Evolutionary conservation across 2,888 invertebrate species (phyloP).

Genomic region (Julus scandinavius): DNA sequence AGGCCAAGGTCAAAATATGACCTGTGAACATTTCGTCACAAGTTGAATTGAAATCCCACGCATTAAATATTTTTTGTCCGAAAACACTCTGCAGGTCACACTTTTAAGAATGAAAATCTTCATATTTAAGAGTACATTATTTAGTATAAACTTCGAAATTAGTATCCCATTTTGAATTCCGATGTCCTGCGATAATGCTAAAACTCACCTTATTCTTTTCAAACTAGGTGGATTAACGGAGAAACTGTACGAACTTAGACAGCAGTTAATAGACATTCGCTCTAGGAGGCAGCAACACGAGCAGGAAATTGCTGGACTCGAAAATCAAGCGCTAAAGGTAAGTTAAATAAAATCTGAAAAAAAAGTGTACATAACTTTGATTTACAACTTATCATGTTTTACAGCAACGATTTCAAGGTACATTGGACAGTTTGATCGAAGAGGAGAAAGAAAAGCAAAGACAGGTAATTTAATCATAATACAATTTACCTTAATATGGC

Average conservation of each 20-base stretch:
- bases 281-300: conserved; percentile 81
- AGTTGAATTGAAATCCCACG: too few relatives aligned
- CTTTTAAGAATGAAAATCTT: too few relatives aligned
- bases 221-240: conserved; percentile 60
- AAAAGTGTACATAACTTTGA: conserved; percentile 7
- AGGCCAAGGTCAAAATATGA: too few relatives aligned
- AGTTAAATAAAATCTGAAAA: conserved; percentile 7
- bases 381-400: conserved; percentile 21
- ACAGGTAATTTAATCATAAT: conserved; percentile 56
- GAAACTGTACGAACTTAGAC: conserved; percentile 77
- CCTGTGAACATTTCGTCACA: too few relatives aligned
- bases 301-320: conserved; percentile 83
- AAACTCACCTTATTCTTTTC: neutral
- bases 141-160: too few relatives aligned
- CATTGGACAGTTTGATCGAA: conserved; percentile 77
- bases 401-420: conserved; percentile 83
- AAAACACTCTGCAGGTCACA: too few relatives aligned
- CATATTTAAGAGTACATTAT: too few relatives aligned
- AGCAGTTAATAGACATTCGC: conserved; percentile 80
- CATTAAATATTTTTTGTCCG: too few relatives aligned
- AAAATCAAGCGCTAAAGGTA: conserved; percentile 77
- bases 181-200: neutral
- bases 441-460: conserved; percentile 73
- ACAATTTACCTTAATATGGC: neutral
- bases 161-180: too few relatives aligned